phyloP scores from a whole-genome alignment of 2,113 vertebrate genomes.

The Tetrax tetrax region DNA sequence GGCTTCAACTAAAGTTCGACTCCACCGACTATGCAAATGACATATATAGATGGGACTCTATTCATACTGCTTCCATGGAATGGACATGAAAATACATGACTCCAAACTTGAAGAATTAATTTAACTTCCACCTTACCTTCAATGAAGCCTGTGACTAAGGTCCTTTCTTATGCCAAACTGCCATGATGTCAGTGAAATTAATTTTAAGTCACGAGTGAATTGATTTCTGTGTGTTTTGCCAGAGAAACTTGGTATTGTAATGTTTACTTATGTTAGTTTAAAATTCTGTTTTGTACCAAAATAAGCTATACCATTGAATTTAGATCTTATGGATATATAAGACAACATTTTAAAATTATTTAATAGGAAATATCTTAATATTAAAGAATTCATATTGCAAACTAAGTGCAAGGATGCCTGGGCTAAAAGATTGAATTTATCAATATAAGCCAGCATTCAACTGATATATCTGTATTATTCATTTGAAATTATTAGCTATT shows the following conservation, averaged over 20 bases:
- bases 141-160: neutral
- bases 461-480: neutral
- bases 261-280: neutral
- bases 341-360: neutral
- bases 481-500: neutral
- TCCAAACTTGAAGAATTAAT: neutral
- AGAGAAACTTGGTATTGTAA: neutral
- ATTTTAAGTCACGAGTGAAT: neutral
- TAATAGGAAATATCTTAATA: neutral
- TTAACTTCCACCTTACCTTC: neutral
- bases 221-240: neutral
- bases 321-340: neutral
- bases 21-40: neutral
- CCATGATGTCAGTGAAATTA: neutral
- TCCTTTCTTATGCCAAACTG: neutral
- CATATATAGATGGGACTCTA: neutral
- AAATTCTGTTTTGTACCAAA: neutral
- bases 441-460: neutral
- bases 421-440: neutral
- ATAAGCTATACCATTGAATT: neutral
- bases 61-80: neutral
- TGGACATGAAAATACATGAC: neutral
- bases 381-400: neutral
- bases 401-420: neutral
- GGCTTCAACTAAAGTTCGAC: neutral